Base-by-base conservation (phyloP, 2,888 invertebrate species). In the Clepsis dumicolana region DNA sequence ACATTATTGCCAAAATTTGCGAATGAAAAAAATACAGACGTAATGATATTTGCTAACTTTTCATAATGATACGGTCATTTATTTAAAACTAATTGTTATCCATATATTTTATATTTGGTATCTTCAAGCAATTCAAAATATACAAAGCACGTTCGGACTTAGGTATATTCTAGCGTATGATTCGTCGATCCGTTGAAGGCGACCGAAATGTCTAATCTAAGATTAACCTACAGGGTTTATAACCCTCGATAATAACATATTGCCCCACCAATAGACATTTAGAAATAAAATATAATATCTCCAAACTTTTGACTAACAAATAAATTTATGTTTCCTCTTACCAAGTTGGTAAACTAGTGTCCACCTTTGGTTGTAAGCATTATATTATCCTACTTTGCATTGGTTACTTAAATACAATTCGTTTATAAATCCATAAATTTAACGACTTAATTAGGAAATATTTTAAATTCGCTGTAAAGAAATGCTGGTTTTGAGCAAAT, bases 121-220 rank as follows among this genome's bases (percentile, higher is more conserved):
- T 87, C 78, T 85, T 79, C 79, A 81, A 87, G 91, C 90, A 70
- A 64, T 64, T 74, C 72, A 72, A 75, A 87, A 86, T 89, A 81
- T 93, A 93, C 92, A 93, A 91, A 93, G 92, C 92, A 86, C 78
- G 80, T 81, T 87, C 77, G 84, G 83, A 89, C 93, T 93, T 93
- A 92, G 93, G 93, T 91, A 88, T 90, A 91, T 90, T 92, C 93
- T 93, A 93, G 93, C 93, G 92, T 93, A 93, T 93, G 93, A 92
- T 87, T 86, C 77, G 86, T 91, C 87, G 52, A 87, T 87, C 91
- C 89, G 72, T 16, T 66, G 1, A 71, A 72, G 89, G 89, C 88
- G 87, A 90, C 89, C 77, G 80, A 81, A 75, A 78, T 77, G 69
- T 73, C 75, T 76, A 77, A 76, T 56, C 70, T 77, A 80, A 71